Percentiles rank a stretch among this genome's conserved stretches.
phyloP scores from a whole-genome alignment of 2,113 vertebrate genomes.

The Syngnathus typhle region DNA sequence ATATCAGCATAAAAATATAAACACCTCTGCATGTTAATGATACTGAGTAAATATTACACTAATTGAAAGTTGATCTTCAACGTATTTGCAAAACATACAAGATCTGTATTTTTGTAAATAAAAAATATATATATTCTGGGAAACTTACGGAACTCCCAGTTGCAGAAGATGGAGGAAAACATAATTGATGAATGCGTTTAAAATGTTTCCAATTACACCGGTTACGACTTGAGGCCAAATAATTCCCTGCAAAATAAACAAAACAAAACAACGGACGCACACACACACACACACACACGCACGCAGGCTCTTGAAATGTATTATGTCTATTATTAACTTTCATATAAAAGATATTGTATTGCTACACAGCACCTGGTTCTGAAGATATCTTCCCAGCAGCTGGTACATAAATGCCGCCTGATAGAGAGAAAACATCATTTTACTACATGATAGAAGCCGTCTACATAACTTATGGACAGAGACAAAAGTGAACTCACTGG shows the following conservation, averaged over 20 bases:
- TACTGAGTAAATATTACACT: not conserved
- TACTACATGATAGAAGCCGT: not conserved
- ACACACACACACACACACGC: not conserved
- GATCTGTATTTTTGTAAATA: not conserved
- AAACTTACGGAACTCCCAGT: slow-evolving; percentile 85
- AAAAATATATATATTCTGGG: not conserved
- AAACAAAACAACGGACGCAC: not conserved
- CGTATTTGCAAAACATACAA: not conserved
- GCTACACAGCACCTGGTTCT: slow-evolving; percentile 77
- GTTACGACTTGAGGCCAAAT: slow-evolving; percentile 86
- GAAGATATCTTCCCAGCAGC: slow-evolving; percentile 80
- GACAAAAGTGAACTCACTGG: slow-evolving; percentile 77
- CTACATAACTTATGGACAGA: not conserved
- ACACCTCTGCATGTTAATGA: not conserved
- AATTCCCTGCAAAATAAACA: slow-evolving; percentile 71
- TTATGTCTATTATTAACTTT: not conserved
- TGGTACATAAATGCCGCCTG: slow-evolving; percentile 87
- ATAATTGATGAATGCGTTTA: slow-evolving; percentile 82
- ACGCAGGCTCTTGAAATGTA: not conserved
- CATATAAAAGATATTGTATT: not conserved
- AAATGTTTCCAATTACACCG: slow-evolving; percentile 75
- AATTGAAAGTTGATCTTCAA: not conserved
- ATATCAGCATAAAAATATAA: not conserved
- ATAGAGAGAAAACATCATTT: not conserved
- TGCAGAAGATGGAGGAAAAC: slow-evolving; percentile 76